These are phyloP conservation scores for Artemia sinica DNA, from an alignment of 2,888 invertebrate species.

Conservation along the genomic window DNA sequence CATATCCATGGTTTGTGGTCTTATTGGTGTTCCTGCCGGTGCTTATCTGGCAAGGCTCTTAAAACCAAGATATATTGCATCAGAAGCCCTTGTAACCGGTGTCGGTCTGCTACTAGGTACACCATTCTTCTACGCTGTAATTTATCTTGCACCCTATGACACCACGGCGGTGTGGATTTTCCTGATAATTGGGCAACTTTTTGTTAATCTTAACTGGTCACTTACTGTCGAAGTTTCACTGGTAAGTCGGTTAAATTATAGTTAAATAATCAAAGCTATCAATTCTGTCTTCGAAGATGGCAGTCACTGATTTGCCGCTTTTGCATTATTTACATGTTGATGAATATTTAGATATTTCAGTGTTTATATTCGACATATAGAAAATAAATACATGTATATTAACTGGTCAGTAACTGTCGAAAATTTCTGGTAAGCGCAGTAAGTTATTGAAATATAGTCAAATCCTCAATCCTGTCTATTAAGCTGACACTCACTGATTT, in stretches of 20 bases:
- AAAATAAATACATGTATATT: too few relatives aligned
- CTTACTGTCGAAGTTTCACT: not conserved
- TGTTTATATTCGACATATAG: too few relatives aligned
- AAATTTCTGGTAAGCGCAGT: too few relatives aligned
- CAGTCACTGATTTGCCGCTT: too few relatives aligned
- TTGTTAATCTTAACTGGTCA: slow-evolving; percentile 3
- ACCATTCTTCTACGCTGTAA: not conserved
- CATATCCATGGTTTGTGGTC: slow-evolving; percentile 37
- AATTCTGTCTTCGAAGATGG: too few relatives aligned
- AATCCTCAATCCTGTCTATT: too few relatives aligned
- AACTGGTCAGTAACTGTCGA: too few relatives aligned
- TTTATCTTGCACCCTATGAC: slow-evolving; percentile 2
- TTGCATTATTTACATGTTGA: too few relatives aligned
- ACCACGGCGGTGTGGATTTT: not conserved
- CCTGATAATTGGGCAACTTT: not conserved
- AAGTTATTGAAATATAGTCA: too few relatives aligned
- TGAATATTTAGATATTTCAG: too few relatives aligned
- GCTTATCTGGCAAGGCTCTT: slow-evolving; percentile 29
- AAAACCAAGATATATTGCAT: slow-evolving; percentile 25
- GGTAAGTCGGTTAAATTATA: not conserved
- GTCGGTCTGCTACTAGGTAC: not conserved
- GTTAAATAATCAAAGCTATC: too few relatives aligned
- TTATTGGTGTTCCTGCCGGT: slow-evolving; percentile 37
- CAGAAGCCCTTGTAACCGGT: slow-evolving; percentile 1
- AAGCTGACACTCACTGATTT: too few relatives aligned